Evolutionary conservation across 2,113 vertebrate species (phyloP), one percentile per base, ranked within the genome.

Genomic region (Anhinga anhinga): DNA sequence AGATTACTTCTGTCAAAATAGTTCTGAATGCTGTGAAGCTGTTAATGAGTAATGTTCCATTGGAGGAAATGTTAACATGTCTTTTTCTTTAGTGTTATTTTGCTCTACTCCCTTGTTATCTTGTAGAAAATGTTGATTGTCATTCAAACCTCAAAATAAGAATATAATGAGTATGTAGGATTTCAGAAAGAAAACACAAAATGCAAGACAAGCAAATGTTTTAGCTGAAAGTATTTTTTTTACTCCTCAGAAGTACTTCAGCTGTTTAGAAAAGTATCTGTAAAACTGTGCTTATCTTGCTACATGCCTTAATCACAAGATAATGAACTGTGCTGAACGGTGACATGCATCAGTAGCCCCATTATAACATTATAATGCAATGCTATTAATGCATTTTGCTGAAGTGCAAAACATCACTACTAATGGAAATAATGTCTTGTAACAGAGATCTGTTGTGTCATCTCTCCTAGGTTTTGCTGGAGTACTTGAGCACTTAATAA

Each of bases 301-400:
- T 88, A 30, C 61, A 45, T 92, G 44, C 58, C 63, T 96, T 91
- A 95, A 94, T 86, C 70, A 95, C 42, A 52, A 53, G 77, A 93
- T 93, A 91, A 90, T 96, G 88, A 96, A 82, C 53, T 89, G 32
- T 85, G 63, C 42, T 71, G 44, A 91, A 88, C 87, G 82, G 42
- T 71, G 53, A 71, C 36, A 87, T 65, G 80, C 83, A 87, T 91
- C 70, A 94, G 66, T 89, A 96, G 53, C 32, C 86, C 69, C n/a
- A 67, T 97, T 97, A 96, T 90, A 95, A 84, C 73, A 88, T 80
- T 87, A 90, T 74, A 89, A 90, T 96, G 59, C 82, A 83, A 82
- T 79, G 52, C 42, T 96, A 59, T 93, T 95, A 96, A 56, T 80
- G 71, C 93, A 74, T 92, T 95, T 97, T 96, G 88, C 90, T 98